Conservation (phyloP, 2,113 vertebrate species). For the Barbus barbus region DNA sequence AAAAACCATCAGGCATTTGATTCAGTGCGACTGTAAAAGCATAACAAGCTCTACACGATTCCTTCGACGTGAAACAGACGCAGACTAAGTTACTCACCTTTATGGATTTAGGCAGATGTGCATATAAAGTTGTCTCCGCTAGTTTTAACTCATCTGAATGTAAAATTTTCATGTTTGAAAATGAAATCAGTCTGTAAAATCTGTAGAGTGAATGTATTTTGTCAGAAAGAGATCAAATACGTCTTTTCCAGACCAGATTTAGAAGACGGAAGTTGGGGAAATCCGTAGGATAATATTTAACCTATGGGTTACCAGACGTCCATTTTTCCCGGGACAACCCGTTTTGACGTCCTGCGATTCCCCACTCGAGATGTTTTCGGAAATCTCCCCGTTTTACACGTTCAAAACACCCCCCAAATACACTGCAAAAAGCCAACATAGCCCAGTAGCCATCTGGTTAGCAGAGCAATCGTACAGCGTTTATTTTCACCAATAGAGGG, state of each 20-base stretch:
- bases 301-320: no score
- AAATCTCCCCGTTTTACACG: no score
- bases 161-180: conserved; percentile 63
- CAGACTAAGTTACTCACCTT: conserved; percentile 55
- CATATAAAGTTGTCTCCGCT: conserved; percentile 60
- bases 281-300: no score
- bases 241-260: background rate
- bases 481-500: no score
- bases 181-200: background rate
- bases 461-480: no score
- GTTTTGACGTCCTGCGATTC: no score
- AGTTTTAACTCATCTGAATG: background rate
- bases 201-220: background rate
- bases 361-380: no score
- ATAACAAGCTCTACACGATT: background rate
- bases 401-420: no score
- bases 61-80: background rate
- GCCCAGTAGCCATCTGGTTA: no score
- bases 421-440: no score
- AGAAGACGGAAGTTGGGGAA: background rate
- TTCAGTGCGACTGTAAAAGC: background rate
- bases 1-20: no score
- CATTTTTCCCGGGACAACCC: background rate
- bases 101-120: conserved; percentile 59
- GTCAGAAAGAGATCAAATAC: background rate